Conservation (phyloP, 2,888 invertebrate species). For the Bombyx huttoni region DNA sequence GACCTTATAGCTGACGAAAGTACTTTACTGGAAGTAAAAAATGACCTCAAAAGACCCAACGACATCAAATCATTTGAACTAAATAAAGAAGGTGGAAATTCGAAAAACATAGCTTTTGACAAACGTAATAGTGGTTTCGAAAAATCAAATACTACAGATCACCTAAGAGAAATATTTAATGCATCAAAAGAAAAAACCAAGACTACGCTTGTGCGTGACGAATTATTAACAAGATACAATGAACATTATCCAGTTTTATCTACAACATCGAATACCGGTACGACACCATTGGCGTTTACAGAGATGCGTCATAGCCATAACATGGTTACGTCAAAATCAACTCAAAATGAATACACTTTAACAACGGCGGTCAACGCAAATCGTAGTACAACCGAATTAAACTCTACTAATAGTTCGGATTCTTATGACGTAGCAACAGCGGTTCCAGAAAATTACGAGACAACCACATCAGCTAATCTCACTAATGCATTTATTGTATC, state of each 20-base stretch:
- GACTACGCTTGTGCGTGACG: not conserved
- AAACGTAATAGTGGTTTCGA: conserved; percentile 4
- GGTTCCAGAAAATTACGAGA: not conserved
- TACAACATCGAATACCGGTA: not conserved
- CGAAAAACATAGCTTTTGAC: not conserved
- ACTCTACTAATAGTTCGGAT: not conserved
- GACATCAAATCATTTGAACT: conserved; percentile 9
- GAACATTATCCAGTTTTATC: not conserved
- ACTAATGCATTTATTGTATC: not conserved
- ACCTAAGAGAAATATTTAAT: conserved; percentile 3
- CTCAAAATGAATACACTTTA: not conserved
- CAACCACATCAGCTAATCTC: not conserved
- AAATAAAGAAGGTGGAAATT: conserved; percentile 5
- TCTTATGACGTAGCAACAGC: not conserved
- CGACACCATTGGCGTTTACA: not conserved
- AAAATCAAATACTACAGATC: conserved; percentile 1
- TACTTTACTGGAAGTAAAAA: conserved; percentile 22
- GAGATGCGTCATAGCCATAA: not conserved
- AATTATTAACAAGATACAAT: not conserved
- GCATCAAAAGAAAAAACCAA: not conserved
- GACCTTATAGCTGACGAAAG: conserved; percentile 24
- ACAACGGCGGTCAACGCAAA: not conserved
- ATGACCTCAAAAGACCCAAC: conserved; percentile 19
- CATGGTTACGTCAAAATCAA: not conserved
- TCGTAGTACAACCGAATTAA: not conserved